Conservation (phyloP, 1,140 invertebrate species). For the Drosophila sulfurigaster region DNA sequence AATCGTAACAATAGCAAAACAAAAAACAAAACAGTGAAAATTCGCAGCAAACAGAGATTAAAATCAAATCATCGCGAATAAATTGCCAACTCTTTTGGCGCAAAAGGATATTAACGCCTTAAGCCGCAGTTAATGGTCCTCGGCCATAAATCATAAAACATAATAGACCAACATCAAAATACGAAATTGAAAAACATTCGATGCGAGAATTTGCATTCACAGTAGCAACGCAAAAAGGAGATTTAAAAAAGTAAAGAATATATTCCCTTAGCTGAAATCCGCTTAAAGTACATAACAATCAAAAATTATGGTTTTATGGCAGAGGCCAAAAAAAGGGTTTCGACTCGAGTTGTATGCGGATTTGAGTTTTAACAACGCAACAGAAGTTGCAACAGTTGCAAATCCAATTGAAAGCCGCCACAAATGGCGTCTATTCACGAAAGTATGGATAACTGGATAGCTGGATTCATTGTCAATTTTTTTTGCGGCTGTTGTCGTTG, state of each 20-base stretch:
- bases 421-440: slow-evolving; percentile 56
- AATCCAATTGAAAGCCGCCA: slow-evolving; percentile 66
- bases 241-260: slow-evolving; percentile 1
- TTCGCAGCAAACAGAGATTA: slow-evolving; percentile 60
- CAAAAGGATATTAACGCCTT: slow-evolving; percentile 74
- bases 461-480: slow-evolving; percentile 50
- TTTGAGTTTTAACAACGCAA: slow-evolving; percentile 17
- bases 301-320: slow-evolving; percentile 71
- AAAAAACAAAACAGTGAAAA: background rate
- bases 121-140: slow-evolving; percentile 58
- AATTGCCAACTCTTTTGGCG: slow-evolving; percentile 68
- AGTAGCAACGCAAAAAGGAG: background rate
- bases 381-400: slow-evolving; percentile 73
- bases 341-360: slow-evolving; percentile 44
- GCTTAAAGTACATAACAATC: slow-evolving; percentile 76
- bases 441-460: background rate
- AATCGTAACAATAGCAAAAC: slow-evolving; percentile 31
- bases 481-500: background rate
- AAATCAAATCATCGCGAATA: slow-evolving; percentile 70
- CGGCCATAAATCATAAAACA: slow-evolving; percentile 67
- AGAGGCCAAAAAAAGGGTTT: slow-evolving; percentile 59
- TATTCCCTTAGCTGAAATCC: slow-evolving; percentile 35
- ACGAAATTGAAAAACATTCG: slow-evolving; percentile 62
- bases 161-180: slow-evolving; percentile 56
- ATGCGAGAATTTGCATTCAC: slow-evolving; percentile 56